A percentile compares a stretch with the other conserved stretches of the same genome.
Conservation (phyloP, 2,888 invertebrate species). For the Parnassius glacialis region DNA sequence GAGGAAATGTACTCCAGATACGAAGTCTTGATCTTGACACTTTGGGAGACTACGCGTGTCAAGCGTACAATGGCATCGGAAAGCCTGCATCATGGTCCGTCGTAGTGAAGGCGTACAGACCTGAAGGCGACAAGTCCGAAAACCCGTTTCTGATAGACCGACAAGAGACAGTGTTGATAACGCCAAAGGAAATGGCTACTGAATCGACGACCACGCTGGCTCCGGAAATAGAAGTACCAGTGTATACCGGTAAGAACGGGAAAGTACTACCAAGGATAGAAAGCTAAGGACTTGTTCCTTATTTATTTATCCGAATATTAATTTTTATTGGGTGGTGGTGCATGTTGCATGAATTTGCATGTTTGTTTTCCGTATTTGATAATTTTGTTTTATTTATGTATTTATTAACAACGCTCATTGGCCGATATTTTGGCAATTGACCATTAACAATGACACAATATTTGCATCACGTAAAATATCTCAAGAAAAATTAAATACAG, state of each 20-base stretch:
- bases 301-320: slow-evolving; percentile 18
- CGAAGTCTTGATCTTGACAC: slow-evolving; percentile 85
- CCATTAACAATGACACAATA: too few relatives aligned
- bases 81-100: slow-evolving; percentile 89
- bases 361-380: neutral
- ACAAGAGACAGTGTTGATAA: slow-evolving; percentile 29
- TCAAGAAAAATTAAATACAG: too few relatives aligned
- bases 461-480: too few relatives aligned
- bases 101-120: slow-evolving; percentile 86
- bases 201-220: slow-evolving; percentile 35
- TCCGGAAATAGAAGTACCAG: slow-evolving; percentile 40
- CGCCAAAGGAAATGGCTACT: slow-evolving; percentile 34
- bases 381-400: neutral
- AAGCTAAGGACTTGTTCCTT: neutral
- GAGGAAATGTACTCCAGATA: slow-evolving; percentile 88
- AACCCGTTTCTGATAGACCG: slow-evolving; percentile 44
- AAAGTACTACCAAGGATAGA: slow-evolving; percentile 1
- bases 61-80: slow-evolving; percentile 91
- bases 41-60: slow-evolving; percentile 93
- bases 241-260: slow-evolving; percentile 61
- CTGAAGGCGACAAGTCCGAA: slow-evolving; percentile 75
- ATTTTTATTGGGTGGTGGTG: slow-evolving; percentile 22
- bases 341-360: slow-evolving; percentile 31
- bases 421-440: too few relatives aligned
- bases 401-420: neutral